phyloP scores from a whole-genome alignment of 2,888 invertebrate species.

The Aphidoletes aphidimyza region DNA sequence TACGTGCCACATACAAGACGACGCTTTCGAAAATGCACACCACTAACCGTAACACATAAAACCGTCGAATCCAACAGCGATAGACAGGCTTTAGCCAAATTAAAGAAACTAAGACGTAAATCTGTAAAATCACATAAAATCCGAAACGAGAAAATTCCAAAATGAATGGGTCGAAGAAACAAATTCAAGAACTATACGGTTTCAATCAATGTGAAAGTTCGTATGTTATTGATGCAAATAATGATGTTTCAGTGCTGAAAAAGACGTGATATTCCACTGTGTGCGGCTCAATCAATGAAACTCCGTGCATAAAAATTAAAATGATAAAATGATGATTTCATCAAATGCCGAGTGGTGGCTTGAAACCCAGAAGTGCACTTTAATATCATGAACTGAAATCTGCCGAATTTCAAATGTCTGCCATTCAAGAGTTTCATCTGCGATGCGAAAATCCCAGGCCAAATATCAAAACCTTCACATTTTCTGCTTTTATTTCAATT shows the following conservation, averaged over 20 bases:
- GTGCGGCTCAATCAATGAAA: background rate
- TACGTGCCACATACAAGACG: background rate
- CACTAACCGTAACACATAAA: background rate
- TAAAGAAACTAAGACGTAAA: background rate
- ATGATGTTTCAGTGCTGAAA: background rate
- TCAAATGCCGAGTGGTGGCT: background rate
- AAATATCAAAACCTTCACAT: background rate
- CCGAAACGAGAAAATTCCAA: no score
- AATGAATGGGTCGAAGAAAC: no score
- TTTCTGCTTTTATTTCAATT: background rate
- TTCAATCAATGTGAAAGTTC: slow-evolving; percentile 8
- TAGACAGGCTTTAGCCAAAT: background rate
- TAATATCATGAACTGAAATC: background rate
- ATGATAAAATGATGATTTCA: slow-evolving; percentile 21
- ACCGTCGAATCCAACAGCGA: background rate
- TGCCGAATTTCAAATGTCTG: background rate
- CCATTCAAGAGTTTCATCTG: background rate
- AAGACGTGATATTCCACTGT: background rate
- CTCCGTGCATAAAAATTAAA: slow-evolving; percentile 36
- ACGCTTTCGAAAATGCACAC: slow-evolving; percentile 7
- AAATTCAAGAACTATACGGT: background rate
- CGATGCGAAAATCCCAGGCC: background rate
- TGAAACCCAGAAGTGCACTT: background rate
- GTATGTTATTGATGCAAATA: background rate
- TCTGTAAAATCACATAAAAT: no score